These are phyloP conservation scores for Leistus spinibarbis DNA, from an alignment of 2,888 invertebrate species.

Conservation along the genomic window DNA sequence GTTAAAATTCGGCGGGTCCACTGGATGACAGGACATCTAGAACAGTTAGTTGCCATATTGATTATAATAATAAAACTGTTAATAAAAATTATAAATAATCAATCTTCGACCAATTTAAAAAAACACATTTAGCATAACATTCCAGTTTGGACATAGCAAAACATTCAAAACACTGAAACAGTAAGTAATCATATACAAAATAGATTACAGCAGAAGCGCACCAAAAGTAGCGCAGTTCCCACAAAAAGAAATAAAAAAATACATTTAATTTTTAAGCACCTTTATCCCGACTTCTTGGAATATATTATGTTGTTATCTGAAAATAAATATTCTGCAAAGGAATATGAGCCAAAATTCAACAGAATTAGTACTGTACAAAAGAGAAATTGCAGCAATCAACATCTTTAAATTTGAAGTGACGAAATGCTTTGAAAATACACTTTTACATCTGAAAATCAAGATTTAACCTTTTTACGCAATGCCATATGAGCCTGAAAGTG, in stretches of 20 bases:
- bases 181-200: background rate
- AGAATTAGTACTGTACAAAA: too few species aligned
- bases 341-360: too few species aligned
- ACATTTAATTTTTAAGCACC: background rate
- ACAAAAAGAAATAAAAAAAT: background rate
- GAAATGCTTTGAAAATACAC: too few species aligned
- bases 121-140: constrained; percentile 18
- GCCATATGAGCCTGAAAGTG: too few species aligned
- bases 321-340: too few species aligned
- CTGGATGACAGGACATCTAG: constrained; percentile 51
- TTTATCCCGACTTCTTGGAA: background rate
- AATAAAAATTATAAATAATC: background rate
- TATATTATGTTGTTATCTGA: too few species aligned
- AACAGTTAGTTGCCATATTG: constrained; percentile 50
- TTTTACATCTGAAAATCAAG: too few species aligned
- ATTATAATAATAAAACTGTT: constrained; percentile 43
- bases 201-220: background rate
- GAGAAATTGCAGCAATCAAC: too few species aligned
- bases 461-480: too few species aligned
- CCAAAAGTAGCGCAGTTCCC: background rate
- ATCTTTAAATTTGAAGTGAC: too few species aligned
- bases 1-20: constrained; percentile 12
- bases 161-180: constrained; percentile 32
- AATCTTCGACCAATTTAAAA: constrained; percentile 4
- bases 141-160: constrained; percentile 3